A percentile compares a stretch with the other conserved stretches of the same genome.
phyloP scores from a whole-genome alignment of 2,113 vertebrate genomes.

The Indicator indicator region DNA sequence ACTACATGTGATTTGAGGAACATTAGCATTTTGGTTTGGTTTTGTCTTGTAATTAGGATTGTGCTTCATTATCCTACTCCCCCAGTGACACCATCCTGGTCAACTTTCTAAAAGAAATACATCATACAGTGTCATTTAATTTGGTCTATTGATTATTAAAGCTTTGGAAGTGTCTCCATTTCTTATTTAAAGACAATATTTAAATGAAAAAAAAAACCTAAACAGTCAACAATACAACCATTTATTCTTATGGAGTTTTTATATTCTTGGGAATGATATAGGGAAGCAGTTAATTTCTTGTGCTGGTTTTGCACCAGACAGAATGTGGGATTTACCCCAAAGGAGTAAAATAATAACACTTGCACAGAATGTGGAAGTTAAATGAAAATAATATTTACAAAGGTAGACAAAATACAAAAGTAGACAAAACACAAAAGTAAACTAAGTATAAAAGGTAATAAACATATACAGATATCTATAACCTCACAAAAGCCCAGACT shows the following conservation, averaged over 20 bases:
- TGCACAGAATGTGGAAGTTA: no score
- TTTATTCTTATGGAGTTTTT: not conserved
- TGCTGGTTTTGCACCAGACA: no score
- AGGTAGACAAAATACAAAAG: no score
- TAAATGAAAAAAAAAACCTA: not conserved
- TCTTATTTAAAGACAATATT: not conserved
- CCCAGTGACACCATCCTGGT: not conserved
- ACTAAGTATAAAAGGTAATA: no score
- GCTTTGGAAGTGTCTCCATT: not conserved
- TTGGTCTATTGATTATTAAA: not conserved
- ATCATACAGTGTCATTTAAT: not conserved
- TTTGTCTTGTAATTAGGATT: slow-evolving; percentile 45
- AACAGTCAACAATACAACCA: accelerated
- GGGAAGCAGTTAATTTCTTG: not conserved
- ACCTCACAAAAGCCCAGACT: no score
- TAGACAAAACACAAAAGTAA: no score
- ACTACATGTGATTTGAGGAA: not conserved
- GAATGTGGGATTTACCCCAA: no score
- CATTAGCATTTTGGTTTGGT: slow-evolving; percentile 52
- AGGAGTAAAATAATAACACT: no score
- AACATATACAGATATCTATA: no score
- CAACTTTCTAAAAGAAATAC: not conserved
- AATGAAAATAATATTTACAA: no score
- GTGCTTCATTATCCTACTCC: slow-evolving; percentile 48
- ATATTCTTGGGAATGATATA: not conserved